Base-by-base conservation (phyloP, 2,888 invertebrate genomes). In the Cloeon dipterum region DNA sequence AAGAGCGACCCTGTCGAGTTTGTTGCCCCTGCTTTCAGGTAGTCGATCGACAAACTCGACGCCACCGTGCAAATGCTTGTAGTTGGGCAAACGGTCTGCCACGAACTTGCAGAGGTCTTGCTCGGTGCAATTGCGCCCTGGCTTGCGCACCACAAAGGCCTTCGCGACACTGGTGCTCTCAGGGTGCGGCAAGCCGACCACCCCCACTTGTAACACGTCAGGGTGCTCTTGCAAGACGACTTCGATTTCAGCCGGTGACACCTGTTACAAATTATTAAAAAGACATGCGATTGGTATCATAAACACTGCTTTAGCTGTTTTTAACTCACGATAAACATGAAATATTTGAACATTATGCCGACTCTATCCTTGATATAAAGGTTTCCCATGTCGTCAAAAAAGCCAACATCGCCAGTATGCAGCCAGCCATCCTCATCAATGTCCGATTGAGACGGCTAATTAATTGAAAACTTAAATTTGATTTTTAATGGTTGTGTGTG, bases 331-430 rank as follows among this genome's bases (percentile, higher is more conserved):
- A 18, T 10, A n/a, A 23, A 32, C 37, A 32, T 29, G 3, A 20
- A 13, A 20, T 37, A 37, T 19, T 37, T 37, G 20, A 37, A 37
- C 19, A 37, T 20, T 19, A 29, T 29, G 29, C 20, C 29, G 14
- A 26, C 20, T 19, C 37, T 26, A 7, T 37, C 37, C 20, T 29
- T 17, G 4, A 37, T 21, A 20, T 37, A 37, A 8, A 37, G 18
- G 13, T 37, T 19, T 14, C 20, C 37, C 20, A 26, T 20, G 19
- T 29, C 32, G 14, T 37, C 37, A 19, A 37, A 26, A 20, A 37
- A 37, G 3, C 14, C 37, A 8, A 37, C n/a, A n/a, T 37, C 37
- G 13, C 37, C 37, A 18, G 37, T 37, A 7, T 37, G 26, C 20
- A 37, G 18, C 37, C 37, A 37, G 4, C 37, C 37, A 19, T 37